Percentiles rank a stretch among this genome's conserved stretches.
phyloP scores from a whole-genome alignment of 1,140 invertebrate species.

The Bicyclus anynana region DNA sequence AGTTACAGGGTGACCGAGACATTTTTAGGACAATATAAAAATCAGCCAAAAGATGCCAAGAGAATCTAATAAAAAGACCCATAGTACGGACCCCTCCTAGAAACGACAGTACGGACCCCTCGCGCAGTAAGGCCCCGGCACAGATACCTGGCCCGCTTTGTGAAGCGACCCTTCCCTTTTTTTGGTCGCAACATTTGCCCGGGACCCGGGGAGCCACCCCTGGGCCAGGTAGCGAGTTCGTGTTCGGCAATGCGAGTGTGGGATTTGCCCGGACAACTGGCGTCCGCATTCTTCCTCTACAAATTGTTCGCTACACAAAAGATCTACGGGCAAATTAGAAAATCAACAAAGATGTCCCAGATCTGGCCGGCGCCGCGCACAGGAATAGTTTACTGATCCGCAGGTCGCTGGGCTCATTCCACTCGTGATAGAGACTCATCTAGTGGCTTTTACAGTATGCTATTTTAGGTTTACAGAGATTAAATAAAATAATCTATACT shows the following conservation, averaged over 20 bases:
- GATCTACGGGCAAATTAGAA: slow-evolving; percentile 7
- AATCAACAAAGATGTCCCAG: neutral
- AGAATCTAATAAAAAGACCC: neutral
- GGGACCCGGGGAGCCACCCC: slow-evolving; percentile 57
- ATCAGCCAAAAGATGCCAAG: neutral
- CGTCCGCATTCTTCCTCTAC: slow-evolving; percentile 36
- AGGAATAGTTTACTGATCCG: slow-evolving; percentile 8
- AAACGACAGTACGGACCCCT: slow-evolving; percentile 6
- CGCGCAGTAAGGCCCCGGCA: slow-evolving; percentile 15
- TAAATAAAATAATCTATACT: too few species aligned
- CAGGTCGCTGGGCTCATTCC: neutral
- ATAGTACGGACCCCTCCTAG: neutral
- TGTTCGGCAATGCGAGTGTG: slow-evolving; percentile 40
- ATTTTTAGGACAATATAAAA: neutral
- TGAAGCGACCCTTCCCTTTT: slow-evolving; percentile 68
- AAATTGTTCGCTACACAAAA: slow-evolving; percentile 34
- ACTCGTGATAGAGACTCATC: neutral
- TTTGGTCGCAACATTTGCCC: slow-evolving; percentile 58
- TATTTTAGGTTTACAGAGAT: too few species aligned
- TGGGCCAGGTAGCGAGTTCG: slow-evolving; percentile 59
- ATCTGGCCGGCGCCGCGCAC: neutral
- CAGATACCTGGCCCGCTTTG: slow-evolving; percentile 61
- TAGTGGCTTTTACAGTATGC: too few species aligned
- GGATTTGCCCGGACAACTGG: slow-evolving; percentile 44
- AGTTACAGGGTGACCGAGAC: too few species aligned